Conservation (phyloP, 2,113 vertebrate genomes). For the Heterotilapia buettikoferi region DNA sequence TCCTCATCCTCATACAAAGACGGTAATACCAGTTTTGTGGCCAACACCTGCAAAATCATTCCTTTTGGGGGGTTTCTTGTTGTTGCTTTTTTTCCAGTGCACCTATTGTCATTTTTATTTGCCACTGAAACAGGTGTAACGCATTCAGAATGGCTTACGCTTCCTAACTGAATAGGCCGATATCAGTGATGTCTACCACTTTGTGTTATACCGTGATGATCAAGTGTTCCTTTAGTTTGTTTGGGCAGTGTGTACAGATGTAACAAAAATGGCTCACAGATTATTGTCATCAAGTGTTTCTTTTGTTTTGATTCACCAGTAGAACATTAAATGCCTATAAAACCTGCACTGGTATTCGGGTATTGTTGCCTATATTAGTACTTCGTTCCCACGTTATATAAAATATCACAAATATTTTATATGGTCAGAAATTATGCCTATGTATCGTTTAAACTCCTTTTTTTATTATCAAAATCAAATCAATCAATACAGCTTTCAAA, state of each 20-base stretch:
- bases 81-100: neutral
- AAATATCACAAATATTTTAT: neutral
- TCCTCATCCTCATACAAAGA: neutral
- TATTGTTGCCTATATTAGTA: neutral
- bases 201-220: neutral
- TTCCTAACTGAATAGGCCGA: neutral
- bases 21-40: neutral
- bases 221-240: neutral
- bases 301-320: neutral
- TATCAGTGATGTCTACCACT: neutral
- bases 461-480: neutral
- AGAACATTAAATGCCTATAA: neutral
- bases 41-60: fast-evolving
- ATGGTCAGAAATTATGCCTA: neutral
- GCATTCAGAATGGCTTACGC: neutral
- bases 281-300: neutral
- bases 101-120: neutral
- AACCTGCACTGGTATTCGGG: neutral
- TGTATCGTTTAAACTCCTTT: neutral
- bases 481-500: neutral
- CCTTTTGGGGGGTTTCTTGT: neutral
- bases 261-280: neutral
- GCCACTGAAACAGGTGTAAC: neutral
- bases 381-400: neutral
- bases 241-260: neutral